Evolutionary conservation across 2,888 invertebrate species (phyloP).

Genomic region (Himalopsyche tibetana): DNA sequence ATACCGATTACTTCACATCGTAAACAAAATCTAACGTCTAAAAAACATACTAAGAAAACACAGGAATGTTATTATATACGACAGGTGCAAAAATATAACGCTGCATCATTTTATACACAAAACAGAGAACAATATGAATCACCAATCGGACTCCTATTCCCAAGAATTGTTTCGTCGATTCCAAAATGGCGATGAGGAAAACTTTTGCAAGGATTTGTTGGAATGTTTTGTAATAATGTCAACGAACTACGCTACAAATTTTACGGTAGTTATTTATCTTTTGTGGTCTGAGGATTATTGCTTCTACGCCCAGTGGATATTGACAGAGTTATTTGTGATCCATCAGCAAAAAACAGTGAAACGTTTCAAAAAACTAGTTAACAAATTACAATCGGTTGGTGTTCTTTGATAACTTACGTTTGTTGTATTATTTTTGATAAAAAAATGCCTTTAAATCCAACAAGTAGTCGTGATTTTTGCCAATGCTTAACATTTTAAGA

Average conservation of each 20-base stretch:
- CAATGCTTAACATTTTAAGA: no score
- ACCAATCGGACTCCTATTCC: not conserved
- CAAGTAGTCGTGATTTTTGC: no score
- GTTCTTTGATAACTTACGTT: no score
- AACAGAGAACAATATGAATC: not conserved
- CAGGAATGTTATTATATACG: not conserved
- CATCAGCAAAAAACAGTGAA: no score
- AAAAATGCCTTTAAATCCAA: no score
- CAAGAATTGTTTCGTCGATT: slow-evolving; percentile 18
- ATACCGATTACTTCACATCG: slow-evolving; percentile 26
- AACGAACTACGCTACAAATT: not conserved
- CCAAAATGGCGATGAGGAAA: slow-evolving; percentile 30
- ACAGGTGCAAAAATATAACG: not conserved
- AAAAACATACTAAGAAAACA: not conserved
- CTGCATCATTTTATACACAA: not conserved
- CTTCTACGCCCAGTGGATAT: no score
- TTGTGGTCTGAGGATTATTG: no score
- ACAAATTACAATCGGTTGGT: no score
- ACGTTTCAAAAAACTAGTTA: no score
- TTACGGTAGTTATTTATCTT: not conserved
- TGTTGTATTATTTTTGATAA: no score
- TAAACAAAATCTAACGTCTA: slow-evolving; percentile 20
- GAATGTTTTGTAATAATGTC: slow-evolving; percentile 30
- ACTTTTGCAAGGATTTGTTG: not conserved
- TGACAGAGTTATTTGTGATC: no score